A percentile compares a stretch with the other conserved stretches of the same genome.
These are phyloP conservation scores for Apis mellifera DNA, from an alignment of 1,140 invertebrate species.

Conservation along the genomic window Amel_HAv3.1 CM009935.2:4310501-4311000, in stretches of 20 bases:
- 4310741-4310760: no score
- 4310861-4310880: not conserved
- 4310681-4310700: slow-evolving; percentile 88
- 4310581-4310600: slow-evolving; percentile 88
- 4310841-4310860: no score
- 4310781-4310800: no score
- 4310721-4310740: no score
- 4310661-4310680: slow-evolving; percentile 84
- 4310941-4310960: not conserved
- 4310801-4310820: no score
- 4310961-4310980: not conserved
- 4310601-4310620: slow-evolving; percentile 92
- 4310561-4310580: slow-evolving; percentile 88
- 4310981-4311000: not conserved
- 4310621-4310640: slow-evolving; percentile 88
- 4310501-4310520: slow-evolving; percentile 85
- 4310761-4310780: no score
- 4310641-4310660: slow-evolving; percentile 91
- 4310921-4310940: not conserved
- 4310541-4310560: slow-evolving; percentile 85
- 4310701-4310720: slow-evolving; percentile 59
- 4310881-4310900: not conserved
- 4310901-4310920: not conserved
- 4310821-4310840: no score
- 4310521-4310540: slow-evolving; percentile 83